These are phyloP conservation scores for Cervus canadensis DNA, from an alignment of 2,113 vertebrate genomes.

Conservation along the genomic window DNA sequence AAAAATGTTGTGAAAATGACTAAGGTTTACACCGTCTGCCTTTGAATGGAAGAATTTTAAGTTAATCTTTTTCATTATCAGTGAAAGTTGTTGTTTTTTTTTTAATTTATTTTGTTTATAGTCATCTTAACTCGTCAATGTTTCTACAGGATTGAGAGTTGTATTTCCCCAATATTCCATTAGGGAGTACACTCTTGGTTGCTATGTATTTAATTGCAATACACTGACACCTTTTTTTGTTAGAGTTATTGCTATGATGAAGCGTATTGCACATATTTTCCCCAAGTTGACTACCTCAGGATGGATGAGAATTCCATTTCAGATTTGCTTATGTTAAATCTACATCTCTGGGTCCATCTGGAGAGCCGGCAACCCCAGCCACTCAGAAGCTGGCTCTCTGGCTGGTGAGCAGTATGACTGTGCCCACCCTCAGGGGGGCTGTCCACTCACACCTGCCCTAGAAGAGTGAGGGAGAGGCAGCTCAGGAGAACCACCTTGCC, in stretches of 20 bases:
- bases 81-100: neutral
- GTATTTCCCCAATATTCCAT: neutral
- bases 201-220: neutral
- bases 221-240: neutral
- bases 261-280: neutral
- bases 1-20: neutral
- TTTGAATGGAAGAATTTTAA: neutral
- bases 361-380: neutral
- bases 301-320: neutral
- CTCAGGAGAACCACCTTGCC: rapidly evolving
- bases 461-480: too few species aligned
- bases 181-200: neutral
- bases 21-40: neutral
- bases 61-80: neutral
- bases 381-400: neutral
- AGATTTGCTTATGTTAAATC: neutral
- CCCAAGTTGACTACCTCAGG: neutral
- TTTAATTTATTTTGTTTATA: neutral
- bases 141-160: neutral
- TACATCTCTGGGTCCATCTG: neutral
- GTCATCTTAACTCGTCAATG: neutral
- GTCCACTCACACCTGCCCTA: rapidly evolving
- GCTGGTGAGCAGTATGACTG: too few species aligned
- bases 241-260: neutral
- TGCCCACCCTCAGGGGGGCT: too few species aligned